Base-by-base conservation (phyloP, 2,888 invertebrate species). In the Gymnosoma rotundatum region DNA sequence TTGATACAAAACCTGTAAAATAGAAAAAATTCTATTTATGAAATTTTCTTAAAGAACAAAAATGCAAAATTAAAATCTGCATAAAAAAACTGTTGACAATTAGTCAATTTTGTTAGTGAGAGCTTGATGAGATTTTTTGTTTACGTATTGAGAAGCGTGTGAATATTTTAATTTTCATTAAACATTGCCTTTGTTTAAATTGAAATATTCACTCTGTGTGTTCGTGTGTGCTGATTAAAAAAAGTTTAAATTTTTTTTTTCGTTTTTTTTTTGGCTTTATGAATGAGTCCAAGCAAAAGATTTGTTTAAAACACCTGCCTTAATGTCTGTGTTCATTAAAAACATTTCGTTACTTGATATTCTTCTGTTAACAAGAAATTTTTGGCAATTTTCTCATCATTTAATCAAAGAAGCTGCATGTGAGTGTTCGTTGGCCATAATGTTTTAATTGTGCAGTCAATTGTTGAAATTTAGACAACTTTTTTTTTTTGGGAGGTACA, bases 321-420 rank as follows among this genome's bases (percentile, higher is more conserved):
- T 58, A 63, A 64, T 60, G 81, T 78, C 81, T 81, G 84, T 80
- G 80, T 83, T 58, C 78, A 79, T 63, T 61, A 14, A 72, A 72
- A 72, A 72, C 20, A 72, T 80, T 79, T 76, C 25, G 84, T 81
- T 81, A 84, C 70, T 84, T 81, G 84, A 84, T 84, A 84, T 76
- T 76, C 54, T 73, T 20, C 56, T 67, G 72, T 80, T 80, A 66
- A 69, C 60, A 74, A 52, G 18, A 75, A 58, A 78, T 52, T 64
- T 84, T 84, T 81, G 84, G 74, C 78, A 84, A 78, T 84, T 84
- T 84, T 84, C 81, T 78, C 84, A 84, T 84, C 78, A 32, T 64
- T 74, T 67, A 67, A 21, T 2, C 66, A 36, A 73, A 74, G 84
- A 84, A 78, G 84, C 83, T 83, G 83, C 58, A 58, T 50, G 48